A percentile compares a stretch with the other conserved stretches of the same genome.
Evolutionary conservation across 2,797 vertebrate species (phyloP).

Genomic region (Rhinichthys osculus): DNA sequence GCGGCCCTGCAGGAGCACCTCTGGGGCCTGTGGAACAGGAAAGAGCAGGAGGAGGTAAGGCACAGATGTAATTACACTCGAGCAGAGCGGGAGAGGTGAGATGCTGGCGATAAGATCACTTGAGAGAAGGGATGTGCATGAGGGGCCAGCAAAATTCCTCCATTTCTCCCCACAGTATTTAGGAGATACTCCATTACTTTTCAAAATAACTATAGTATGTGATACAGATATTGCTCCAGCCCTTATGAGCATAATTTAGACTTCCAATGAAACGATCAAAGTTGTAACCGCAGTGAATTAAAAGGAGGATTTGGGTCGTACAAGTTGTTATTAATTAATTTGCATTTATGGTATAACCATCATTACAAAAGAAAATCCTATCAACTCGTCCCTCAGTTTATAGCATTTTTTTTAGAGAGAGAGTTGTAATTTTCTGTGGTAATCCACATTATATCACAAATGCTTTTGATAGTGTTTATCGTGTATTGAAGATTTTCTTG

Average conservation of each 20-base stretch:
- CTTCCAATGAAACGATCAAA: background rate
- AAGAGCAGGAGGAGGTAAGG: constrained; percentile 76
- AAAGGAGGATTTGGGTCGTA: background rate
- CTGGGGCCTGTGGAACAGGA: constrained; percentile 72
- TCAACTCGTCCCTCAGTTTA: background rate
- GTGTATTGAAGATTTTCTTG: background rate
- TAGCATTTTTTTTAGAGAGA: too few species aligned
- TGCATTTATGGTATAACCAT: background rate
- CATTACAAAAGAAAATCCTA: too few species aligned
- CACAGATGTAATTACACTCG: constrained; percentile 57
- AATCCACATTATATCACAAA: background rate
- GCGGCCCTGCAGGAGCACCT: constrained; percentile 70
- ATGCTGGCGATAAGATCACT: background rate
- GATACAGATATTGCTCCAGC: background rate
- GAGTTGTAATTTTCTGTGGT: background rate
- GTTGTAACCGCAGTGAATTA: background rate
- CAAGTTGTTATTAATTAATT: background rate
- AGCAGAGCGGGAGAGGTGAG: background rate
- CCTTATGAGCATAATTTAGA: background rate
- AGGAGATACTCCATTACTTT: background rate
- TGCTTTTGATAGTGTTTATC: background rate
- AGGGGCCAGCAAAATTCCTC: background rate
- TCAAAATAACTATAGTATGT: background rate
- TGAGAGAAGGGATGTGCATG: background rate
- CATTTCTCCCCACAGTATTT: background rate